Base-by-base conservation (phyloP, 2,113 vertebrate species). In the Paradoxurus hermaphroditus region DNA sequence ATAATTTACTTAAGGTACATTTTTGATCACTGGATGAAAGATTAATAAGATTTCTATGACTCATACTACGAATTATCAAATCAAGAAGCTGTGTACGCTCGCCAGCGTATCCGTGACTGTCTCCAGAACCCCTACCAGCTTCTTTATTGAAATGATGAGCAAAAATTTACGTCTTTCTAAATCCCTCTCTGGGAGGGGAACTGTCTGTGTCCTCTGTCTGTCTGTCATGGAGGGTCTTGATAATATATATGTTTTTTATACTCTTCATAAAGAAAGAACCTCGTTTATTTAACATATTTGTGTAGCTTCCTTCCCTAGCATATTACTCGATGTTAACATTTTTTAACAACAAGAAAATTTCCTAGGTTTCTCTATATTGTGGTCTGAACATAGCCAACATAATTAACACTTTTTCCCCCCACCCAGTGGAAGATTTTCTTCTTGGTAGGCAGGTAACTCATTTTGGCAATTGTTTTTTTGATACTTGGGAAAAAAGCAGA, bases 401-500 rank as follows among this genome's bases (percentile, higher is more conserved):
- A n/a, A 77, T 90, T 90, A 87, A 44, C 25, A 16, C 27, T 49
- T 36, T 68, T 82, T 68, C 72, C n/a, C 27, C 31, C 49, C 72
- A n/a, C 27, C 31, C 49, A 51, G n/a, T 53, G 23, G 34, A 75
- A 83, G 36, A 9, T 27, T 96, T 92, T 86, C 23, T 67, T 89
- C 21, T 90, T 72, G 15, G 18, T 88, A 46, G 21, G 85, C 62
- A 90, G 44, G 62, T 68, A 41, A 91, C 91, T 85, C 41, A 78
- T 82, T 90, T 79, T 86, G n/a, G 36, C 72, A 56, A 93, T 27
- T 86, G 31, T 86, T 94, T 96, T n/a, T 95, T 56, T 2, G 16
- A 27, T 84, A 44, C 7, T 56, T 36, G 7, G 72, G 31, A 41
- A 93, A 73, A 91, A 89, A 39, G 7, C 59, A 36, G 18, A 31